Percentiles rank a stretch among this genome's conserved stretches.
phyloP scores from a whole-genome alignment of 2,888 invertebrate genomes.

The Diaperis boleti region DNA sequence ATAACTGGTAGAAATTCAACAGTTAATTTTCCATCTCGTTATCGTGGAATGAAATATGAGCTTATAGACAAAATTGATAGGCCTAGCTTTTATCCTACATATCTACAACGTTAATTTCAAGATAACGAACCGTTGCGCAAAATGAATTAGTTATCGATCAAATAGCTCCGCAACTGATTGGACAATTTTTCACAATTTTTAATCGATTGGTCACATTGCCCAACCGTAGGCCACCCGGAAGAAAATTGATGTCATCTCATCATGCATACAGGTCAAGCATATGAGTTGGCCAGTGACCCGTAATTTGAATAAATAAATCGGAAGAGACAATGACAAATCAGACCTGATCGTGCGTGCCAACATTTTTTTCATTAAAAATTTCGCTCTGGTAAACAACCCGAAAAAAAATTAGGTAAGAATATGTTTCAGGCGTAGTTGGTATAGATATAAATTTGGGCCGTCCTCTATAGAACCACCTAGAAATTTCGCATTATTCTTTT shows the following conservation, averaged over 20 bases:
- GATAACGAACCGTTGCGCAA: constrained; percentile 4
- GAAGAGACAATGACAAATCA: constrained; percentile 60
- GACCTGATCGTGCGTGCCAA: constrained; percentile 42
- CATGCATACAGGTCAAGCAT: constrained; percentile 10
- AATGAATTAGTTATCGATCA: constrained; percentile 1
- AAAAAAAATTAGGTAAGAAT: no score
- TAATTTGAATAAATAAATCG: constrained; percentile 55
- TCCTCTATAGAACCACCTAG: no score
- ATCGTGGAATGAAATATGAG: background rate
- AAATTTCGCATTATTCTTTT: no score
- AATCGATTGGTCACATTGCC: constrained; percentile 8
- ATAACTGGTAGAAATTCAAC: background rate
- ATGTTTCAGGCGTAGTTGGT: no score
- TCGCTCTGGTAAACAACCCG: no score
- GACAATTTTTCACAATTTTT: constrained; percentile 27
- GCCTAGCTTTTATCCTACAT: background rate
- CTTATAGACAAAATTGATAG: background rate
- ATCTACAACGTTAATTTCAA: constrained; percentile 3
- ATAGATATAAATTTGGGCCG: no score
- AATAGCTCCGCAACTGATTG: constrained; percentile 1
- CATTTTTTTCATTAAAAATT: constrained; percentile 17
- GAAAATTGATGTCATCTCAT: constrained; percentile 23
- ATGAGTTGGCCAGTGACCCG: constrained; percentile 50
- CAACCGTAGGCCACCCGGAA: constrained; percentile 16
- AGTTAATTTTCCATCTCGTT: background rate